Base-by-base conservation (phyloP, 2,888 invertebrate species). In the Drosophila stalkeri region DNA sequence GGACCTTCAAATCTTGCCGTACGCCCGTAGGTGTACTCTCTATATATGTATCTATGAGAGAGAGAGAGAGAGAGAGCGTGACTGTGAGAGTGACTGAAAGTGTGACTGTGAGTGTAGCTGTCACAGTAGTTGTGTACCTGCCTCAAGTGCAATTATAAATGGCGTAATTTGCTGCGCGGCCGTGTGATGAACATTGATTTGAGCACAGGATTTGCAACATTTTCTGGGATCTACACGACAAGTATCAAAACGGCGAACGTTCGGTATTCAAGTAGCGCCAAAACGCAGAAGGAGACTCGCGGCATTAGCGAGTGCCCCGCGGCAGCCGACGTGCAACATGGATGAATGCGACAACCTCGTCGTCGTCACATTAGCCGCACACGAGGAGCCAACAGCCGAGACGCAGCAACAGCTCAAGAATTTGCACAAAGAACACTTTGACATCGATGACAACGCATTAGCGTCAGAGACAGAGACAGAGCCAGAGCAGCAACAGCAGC, bases 301-400 rank as follows among this genome's bases (percentile, higher is more conserved):
- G 78, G 81, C 68, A 64, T 49, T 18, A 81, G 91, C 91, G 91
- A 90, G 91, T 81, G 72, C 76, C 91, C 76, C 91, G 77, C 80
- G 85, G 81, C 69, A 84, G 76, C 69, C 80, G 73, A 87, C 84
- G 75, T 89, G 87, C 92, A 93, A 93, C 89, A 93, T 93, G 93
- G 93, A 93, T 92, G 93, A 93, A 92, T 93, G 93, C 91, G 93
- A 93, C 90, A 93, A 93, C 90, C 91, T 92, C 89, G 90, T 92
- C 89, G 92, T 92, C 87, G 91, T 92, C 87, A 91, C 91, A 87
- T 81, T 92, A 91, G 91, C 91, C 89, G 89, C 86, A 88, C 91
- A 92, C 91, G 87, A 91, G 87, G 91, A 52, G 39, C 27, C 54
- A 71, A 72, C 55, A 81, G 63, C 43, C 75, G 79, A 75, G 39